Conservation (phyloP, 2,113 vertebrate genomes). For the Danio rerio region GRCz12tu NC_133199.1:5338001-5338500, state of each 20-base stretch:
- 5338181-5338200: constrained; percentile 56
- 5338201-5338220: constrained; percentile 64
- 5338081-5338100: constrained; percentile 78
- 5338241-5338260: too few species aligned
- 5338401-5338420: neutral
- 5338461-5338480: too few species aligned
- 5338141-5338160: constrained; percentile 75
- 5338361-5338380: neutral
- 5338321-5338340: constrained; percentile 5
- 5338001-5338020: constrained; percentile 58
- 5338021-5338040: constrained; percentile 68
- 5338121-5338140: constrained; percentile 74
- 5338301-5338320: neutral
- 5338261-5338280: neutral
- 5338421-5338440: too few species aligned
- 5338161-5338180: constrained; percentile 66
- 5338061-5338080: constrained; percentile 79
- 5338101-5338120: constrained; percentile 78
- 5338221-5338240: constrained; percentile 60
- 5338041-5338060: constrained; percentile 68
- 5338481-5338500: too few species aligned
- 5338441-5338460: too few species aligned
- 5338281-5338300: neutral
- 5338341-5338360: neutral
- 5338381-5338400: neutral